Percentiles rank a stretch among this genome's conserved stretches.
phyloP scores from a whole-genome alignment of 2,113 vertebrate genomes.

The Numenius arquata region DNA sequence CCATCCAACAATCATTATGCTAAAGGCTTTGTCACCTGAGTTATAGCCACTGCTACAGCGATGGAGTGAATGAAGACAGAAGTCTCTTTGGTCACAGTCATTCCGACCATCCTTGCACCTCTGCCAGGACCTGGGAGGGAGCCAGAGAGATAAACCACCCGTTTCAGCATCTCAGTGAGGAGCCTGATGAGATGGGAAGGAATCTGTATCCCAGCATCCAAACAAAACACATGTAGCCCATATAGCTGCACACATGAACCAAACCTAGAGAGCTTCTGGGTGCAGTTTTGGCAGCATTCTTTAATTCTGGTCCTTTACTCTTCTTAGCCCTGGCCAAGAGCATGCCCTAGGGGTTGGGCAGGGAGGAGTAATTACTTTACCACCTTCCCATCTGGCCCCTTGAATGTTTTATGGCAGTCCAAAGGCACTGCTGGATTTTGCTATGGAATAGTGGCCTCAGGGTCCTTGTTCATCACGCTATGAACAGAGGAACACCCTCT shows the following conservation, averaged over 20 bases:
- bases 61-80: background rate
- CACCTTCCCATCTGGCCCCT: background rate
- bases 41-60: background rate
- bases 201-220: background rate
- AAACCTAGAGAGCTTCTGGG: background rate
- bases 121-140: background rate
- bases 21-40: background rate
- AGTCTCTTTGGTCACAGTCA: no score
- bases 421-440: background rate
- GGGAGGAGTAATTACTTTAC: background rate
- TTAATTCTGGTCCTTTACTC: background rate
- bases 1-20: background rate
- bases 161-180: background rate
- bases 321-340: background rate
- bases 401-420: background rate
- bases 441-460: no score
- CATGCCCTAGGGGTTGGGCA: no score
- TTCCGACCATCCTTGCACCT: background rate
- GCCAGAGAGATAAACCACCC: background rate
- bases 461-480: accelerated
- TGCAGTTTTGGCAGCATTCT: background rate
- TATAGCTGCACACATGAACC: background rate
- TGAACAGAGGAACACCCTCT: background rate
- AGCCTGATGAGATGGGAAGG: background rate
- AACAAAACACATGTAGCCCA: no score